These are phyloP conservation scores for Siniperca knerii DNA, from an alignment of 2,113 vertebrate species.

Conservation along the genomic window DNA sequence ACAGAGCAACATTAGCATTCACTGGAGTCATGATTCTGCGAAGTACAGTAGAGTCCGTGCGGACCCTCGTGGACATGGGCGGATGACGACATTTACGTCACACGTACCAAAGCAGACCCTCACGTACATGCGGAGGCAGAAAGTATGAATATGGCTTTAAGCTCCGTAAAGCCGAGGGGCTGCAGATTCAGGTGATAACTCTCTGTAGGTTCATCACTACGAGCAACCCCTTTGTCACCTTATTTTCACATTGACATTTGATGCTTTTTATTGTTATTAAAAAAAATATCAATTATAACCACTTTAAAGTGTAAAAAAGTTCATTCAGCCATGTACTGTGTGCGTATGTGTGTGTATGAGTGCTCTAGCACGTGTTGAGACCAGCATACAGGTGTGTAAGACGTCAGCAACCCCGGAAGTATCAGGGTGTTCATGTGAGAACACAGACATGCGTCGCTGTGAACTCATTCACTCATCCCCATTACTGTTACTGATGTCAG, in stretches of 20 bases:
- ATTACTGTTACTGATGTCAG: slow-evolving; percentile 44
- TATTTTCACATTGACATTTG: too few species aligned
- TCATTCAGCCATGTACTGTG: neutral
- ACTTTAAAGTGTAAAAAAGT: neutral
- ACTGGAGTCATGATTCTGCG: too few species aligned
- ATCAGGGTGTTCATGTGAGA: neutral
- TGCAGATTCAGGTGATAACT: neutral
- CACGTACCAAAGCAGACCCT: too few species aligned
- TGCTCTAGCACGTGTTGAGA: neutral
- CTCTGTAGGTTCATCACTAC: neutral
- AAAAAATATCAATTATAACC: neutral
- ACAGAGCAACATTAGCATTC: too few species aligned
- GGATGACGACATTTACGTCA: too few species aligned
- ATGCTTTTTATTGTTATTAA: neutral
- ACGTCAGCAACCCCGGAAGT: neutral
- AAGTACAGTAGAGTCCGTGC: too few species aligned
- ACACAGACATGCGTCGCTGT: neutral
- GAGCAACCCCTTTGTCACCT: neutral
- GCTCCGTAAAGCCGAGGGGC: neutral
- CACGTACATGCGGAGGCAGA: too few species aligned
- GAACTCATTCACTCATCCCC: slow-evolving; percentile 37
- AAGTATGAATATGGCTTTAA: too few species aligned
- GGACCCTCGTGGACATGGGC: too few species aligned
- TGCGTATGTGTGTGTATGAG: neutral
- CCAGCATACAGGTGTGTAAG: neutral